Percentiles rank a stretch among this genome's conserved stretches.
Evolutionary conservation across 1,140 invertebrate species (phyloP).

Genomic region (Brachionus plicatilis): DNA sequence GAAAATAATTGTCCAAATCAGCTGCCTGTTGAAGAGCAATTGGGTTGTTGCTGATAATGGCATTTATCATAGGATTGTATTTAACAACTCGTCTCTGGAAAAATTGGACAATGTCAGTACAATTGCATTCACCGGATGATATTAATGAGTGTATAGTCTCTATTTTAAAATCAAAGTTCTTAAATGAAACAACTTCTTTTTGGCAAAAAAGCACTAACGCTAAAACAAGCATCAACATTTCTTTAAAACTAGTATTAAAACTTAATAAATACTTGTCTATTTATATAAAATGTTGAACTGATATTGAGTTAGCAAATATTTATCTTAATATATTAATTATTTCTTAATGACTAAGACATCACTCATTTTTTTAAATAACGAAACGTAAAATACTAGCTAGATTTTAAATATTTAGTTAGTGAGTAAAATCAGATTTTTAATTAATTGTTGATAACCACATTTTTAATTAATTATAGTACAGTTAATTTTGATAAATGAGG

Average conservation of each 20-base stretch:
- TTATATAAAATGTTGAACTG: not conserved
- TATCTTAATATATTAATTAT: not conserved
- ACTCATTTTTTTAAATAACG: not conserved
- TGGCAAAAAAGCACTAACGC: not conserved
- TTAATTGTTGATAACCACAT: no score
- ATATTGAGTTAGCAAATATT: not conserved
- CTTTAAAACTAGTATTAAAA: not conserved
- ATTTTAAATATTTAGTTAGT: not conserved
- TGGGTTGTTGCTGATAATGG: not conserved
- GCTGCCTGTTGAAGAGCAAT: not conserved
- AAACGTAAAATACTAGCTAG: not conserved
- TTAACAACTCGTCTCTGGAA: not conserved
- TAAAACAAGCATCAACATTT: not conserved
- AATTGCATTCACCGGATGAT: not conserved
- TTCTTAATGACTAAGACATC: not conserved
- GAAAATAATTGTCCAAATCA: not conserved
- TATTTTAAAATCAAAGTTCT: not conserved
- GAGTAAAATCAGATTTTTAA: not conserved
- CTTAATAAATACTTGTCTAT: not conserved
- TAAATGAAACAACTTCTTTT: not conserved
- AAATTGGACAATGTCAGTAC: not conserved
- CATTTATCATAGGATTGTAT: slow-evolving; percentile 7
- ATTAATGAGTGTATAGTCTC: not conserved
- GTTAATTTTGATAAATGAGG: no score
- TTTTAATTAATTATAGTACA: no score